Evolutionary conservation across 1,140 invertebrate species (phyloP).

Genomic region (Macrostomum lignano): DNA sequence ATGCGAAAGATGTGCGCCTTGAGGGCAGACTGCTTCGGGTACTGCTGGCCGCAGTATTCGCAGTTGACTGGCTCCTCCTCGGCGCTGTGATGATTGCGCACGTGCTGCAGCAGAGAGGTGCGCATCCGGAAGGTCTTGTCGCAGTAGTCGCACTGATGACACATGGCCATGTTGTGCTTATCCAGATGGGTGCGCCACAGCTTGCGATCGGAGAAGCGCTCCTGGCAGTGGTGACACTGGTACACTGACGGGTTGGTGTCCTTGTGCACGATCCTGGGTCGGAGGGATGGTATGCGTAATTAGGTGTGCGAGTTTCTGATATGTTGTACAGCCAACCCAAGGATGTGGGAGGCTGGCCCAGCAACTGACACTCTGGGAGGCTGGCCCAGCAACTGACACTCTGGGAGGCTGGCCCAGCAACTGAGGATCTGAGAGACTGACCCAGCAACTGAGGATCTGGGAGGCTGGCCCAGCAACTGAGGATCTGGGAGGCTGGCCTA

Average conservation of each 20-base stretch:
- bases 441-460: too few species aligned
- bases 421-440: too few species aligned
- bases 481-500: too few species aligned
- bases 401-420: too few species aligned
- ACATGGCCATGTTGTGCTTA: constrained; percentile 1
- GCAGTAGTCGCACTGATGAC: constrained; percentile 3
- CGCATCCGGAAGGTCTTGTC: not conserved
- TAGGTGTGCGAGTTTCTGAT: too few species aligned
- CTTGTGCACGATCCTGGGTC: not conserved
- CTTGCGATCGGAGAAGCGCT: not conserved
- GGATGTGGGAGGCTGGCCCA: too few species aligned
- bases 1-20: not conserved
- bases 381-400: too few species aligned
- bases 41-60: not conserved
- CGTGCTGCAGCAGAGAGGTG: not conserved
- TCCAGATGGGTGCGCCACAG: constrained; percentile 4
- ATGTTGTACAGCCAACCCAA: too few species aligned
- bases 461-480: too few species aligned
- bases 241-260: constrained; percentile 4
- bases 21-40: not conserved
- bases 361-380: too few species aligned
- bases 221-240: constrained; percentile 2
- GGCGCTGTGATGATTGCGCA: not conserved
- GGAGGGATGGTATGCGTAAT: too few species aligned
- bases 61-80: not conserved